phyloP scores from a whole-genome alignment of 2,113 vertebrate species.

The Clarias magur region DNA sequence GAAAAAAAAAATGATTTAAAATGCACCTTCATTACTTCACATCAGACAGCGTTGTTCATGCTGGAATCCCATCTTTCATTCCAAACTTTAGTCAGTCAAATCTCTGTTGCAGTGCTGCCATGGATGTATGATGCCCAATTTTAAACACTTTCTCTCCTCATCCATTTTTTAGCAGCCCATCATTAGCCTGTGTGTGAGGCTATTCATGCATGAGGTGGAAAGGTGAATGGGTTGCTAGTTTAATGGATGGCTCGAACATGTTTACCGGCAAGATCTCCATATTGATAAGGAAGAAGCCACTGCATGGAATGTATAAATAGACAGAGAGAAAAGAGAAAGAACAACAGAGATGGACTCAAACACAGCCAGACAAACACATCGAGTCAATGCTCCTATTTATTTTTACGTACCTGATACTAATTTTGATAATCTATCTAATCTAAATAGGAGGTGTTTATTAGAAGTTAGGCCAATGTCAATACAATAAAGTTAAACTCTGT shows the following conservation, averaged over 20 bases:
- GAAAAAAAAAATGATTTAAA: not conserved
- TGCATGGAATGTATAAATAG: slow-evolving; percentile 31
- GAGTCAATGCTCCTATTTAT: slow-evolving; percentile 28
- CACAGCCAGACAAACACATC: slow-evolving; percentile 45
- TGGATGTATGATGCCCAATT: slow-evolving; percentile 3
- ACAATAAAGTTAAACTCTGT: slow-evolving; percentile 43
- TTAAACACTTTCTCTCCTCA: not conserved
- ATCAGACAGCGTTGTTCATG: not conserved
- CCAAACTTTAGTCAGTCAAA: not conserved
- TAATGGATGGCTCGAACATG: slow-evolving; percentile 49
- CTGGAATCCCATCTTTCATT: slow-evolving; percentile 4
- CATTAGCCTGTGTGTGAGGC: slow-evolving; percentile 16
- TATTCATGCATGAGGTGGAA: slow-evolving; percentile 22
- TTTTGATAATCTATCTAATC: slow-evolving; percentile 56
- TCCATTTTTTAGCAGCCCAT: slow-evolving; percentile 24
- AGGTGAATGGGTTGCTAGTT: slow-evolving; percentile 38
- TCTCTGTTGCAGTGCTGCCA: not conserved
- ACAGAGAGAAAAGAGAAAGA: not conserved
- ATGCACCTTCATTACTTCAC: not conserved
- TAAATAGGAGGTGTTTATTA: slow-evolving; percentile 58
- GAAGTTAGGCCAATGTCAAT: slow-evolving; percentile 65
- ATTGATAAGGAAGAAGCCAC: slow-evolving; percentile 44
- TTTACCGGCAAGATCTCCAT: slow-evolving; percentile 55
- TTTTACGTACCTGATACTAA: slow-evolving; percentile 51
- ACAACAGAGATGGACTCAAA: not conserved